Base-by-base conservation (phyloP, 2,888 invertebrate genomes). In the Mythimna pallens region DNA sequence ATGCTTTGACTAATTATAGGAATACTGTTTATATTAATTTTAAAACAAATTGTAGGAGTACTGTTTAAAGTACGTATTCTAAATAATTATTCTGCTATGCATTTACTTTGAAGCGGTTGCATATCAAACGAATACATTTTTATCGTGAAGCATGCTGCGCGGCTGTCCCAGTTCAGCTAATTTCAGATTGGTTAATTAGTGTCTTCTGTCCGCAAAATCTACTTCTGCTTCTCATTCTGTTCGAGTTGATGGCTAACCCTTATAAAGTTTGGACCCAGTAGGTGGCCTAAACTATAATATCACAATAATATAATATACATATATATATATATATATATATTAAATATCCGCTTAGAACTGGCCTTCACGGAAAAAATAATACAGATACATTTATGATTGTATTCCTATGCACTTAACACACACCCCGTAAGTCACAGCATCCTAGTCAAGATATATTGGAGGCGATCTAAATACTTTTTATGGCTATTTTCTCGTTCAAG, bases 401-500 rank as follows among this genome's bases (percentile, higher is more conserved):
- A 20, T 67, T 61, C 47, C 34, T 54, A 58, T 55, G 58, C 80
- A 64, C 66, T 63, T 47, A 69, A 65, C 65, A 65, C 65, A 43
- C 40, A 10, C 12, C 34, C 65, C 64, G 57, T 77, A 86, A 80
- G 78, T 84, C 86, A 80, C 80, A 80, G 72, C 81, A 73, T 73
- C 54, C 82, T 83, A 86, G 84, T 80, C 76, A 83, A 85, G 90
- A 90, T 88, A 89, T 90, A 92, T n/a, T 86, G 80, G 81, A 71
- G 83, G 74, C 78, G 86, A 89, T 89, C 89, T 90, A 88, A 89
- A 90, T 89, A 91, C 89, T 92, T 91, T 90, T 91, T 90, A 91
- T 87, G 90, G 88, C 74, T 78, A 80, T 89, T 89, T 87, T 82
- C 85, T 81, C 65, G 70, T 80, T 73, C 80, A 70, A 65, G 80